Evolutionary conservation across 2,888 invertebrate species (phyloP).

Genomic region (Conops quadrifasciatus): DNA sequence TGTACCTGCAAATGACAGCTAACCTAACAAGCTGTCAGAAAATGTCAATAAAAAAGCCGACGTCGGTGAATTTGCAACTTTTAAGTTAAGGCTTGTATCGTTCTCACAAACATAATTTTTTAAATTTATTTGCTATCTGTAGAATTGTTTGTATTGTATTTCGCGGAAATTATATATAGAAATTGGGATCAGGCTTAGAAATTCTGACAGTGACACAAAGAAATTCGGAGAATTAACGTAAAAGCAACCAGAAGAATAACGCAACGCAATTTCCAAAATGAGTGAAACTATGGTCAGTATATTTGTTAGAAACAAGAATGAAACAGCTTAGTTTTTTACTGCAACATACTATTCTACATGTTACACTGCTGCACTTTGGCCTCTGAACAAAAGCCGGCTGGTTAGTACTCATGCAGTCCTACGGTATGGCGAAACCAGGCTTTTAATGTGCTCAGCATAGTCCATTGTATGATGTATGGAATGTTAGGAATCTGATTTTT

Average conservation of each 20-base stretch:
- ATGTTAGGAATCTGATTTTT: no score
- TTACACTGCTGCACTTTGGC: background rate
- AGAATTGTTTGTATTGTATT: background rate
- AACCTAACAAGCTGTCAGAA: conserved; percentile 17
- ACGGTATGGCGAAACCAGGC: background rate
- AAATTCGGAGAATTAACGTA: background rate
- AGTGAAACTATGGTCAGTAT: conserved; percentile 37
- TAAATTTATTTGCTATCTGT: background rate
- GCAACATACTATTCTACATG: background rate
- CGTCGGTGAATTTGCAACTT: conserved; percentile 47
- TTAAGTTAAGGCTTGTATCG: conserved; percentile 23
- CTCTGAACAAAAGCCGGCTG: background rate
- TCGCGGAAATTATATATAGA: background rate
- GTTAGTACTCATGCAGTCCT: background rate
- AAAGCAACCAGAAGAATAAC: conserved; percentile 8
- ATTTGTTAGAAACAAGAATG: background rate
- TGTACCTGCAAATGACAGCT: background rate
- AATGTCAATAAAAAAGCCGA: conserved; percentile 31
- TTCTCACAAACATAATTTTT: conserved; percentile 25
- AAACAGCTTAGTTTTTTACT: background rate
- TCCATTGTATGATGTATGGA: no score
- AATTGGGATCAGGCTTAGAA: background rate
- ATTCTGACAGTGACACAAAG: background rate
- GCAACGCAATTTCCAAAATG: conserved; percentile 20
- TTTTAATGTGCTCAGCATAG: no score